phyloP scores from a whole-genome alignment of 2,797 vertebrate genomes.

The Sebastolobus alascanus region DNA sequence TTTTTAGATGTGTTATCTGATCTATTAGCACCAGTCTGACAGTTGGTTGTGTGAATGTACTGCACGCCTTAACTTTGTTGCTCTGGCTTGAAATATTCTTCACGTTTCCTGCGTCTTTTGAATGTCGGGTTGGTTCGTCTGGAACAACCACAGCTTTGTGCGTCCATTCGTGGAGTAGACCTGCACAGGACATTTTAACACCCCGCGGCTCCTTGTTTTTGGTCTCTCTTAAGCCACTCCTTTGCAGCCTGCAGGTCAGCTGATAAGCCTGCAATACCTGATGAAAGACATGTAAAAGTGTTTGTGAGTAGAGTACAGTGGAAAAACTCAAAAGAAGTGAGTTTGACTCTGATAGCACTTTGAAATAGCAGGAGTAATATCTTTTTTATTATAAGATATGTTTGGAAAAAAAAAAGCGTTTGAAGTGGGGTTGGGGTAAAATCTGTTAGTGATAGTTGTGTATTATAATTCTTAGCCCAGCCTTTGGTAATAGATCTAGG shows the following conservation, averaged over 20 bases:
- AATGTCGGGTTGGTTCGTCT: constrained; percentile 2
- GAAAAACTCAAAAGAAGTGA: background rate
- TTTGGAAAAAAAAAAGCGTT: background rate
- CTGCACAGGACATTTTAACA: constrained; percentile 55
- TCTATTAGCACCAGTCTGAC: constrained; percentile 30
- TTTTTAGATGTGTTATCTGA: constrained; percentile 41
- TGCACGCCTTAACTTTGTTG: constrained; percentile 6
- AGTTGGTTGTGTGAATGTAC: constrained; percentile 34
- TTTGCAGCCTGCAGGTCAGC: constrained; percentile 25
- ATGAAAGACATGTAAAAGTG: constrained; percentile 30
- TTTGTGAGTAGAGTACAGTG: background rate
- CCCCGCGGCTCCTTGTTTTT: background rate
- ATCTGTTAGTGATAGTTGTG: background rate
- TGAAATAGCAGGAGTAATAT: background rate
- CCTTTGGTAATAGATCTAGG: background rate
- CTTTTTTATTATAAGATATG: background rate
- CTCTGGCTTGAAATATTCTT: constrained; percentile 7
- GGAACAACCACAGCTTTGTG: background rate
- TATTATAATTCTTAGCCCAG: background rate
- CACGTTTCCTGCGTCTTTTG: constrained; percentile 13
- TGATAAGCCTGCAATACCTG: constrained; percentile 43
- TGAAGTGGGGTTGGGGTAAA: background rate
- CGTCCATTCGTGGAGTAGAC: background rate
- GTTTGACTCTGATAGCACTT: background rate
- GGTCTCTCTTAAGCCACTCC: constrained; percentile 24